Conservation (phyloP, 2,888 invertebrate species). For the Zaprionus bogoriensis region DNA sequence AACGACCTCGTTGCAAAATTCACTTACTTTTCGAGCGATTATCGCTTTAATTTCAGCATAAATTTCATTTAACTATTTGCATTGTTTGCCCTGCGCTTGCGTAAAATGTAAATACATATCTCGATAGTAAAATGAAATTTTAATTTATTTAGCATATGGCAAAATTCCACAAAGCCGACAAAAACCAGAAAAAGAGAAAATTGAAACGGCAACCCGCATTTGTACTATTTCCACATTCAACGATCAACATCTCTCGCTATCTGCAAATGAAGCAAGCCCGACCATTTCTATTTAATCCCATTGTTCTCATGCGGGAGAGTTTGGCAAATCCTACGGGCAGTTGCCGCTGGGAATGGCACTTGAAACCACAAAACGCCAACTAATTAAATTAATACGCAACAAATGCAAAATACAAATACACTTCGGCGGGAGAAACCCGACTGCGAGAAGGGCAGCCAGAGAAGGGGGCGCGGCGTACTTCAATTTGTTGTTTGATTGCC, state of each 20-base stretch:
- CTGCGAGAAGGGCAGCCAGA: neutral
- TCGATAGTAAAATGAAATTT: conserved; percentile 52
- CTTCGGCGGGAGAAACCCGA: conserved; percentile 6
- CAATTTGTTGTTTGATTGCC: conserved; percentile 23
- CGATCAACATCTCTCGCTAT: conserved; percentile 39
- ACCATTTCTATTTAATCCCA: conserved; percentile 63
- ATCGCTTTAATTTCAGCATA: conserved; percentile 27
- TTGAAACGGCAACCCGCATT: conserved; percentile 52
- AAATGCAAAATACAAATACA: conserved; percentile 43
- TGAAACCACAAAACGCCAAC: conserved; percentile 66
- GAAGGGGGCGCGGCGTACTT: too few species aligned
- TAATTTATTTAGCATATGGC: conserved; percentile 69
- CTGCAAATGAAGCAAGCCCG: conserved; percentile 26
- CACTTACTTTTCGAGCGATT: conserved; percentile 8
- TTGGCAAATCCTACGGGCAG: neutral
- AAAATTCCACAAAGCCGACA: conserved; percentile 49
- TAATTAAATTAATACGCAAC: conserved; percentile 73
- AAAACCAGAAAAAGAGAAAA: conserved; percentile 30
- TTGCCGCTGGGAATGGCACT: conserved; percentile 9
- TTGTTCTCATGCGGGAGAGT: conserved; percentile 28
- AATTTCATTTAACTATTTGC: conserved; percentile 22
- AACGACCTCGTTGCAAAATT: conserved; percentile 35
- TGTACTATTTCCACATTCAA: conserved; percentile 35
- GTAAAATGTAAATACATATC: conserved; percentile 34
- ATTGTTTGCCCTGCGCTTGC: conserved; percentile 17